Evolutionary conservation across 1,140 invertebrate species (phyloP).

Genomic region (Penaeus vannamei): DNA sequence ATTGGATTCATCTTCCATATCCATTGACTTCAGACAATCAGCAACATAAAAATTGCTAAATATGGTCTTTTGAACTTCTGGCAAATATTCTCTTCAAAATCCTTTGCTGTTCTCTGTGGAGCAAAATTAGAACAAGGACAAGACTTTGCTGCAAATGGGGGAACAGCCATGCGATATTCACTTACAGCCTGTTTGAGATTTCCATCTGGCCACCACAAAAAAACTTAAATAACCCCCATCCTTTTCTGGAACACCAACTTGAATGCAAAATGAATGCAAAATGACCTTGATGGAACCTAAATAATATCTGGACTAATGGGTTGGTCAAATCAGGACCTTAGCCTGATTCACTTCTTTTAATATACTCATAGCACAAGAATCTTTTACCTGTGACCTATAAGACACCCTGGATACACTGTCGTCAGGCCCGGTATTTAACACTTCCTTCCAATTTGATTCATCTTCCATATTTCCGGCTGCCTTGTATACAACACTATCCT

Average conservation of each 20-base stretch:
- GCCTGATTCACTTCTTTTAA: too few relatives aligned
- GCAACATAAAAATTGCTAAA: conserved; percentile 24
- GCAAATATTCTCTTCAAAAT: not conserved
- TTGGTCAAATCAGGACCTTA: conserved; percentile 45
- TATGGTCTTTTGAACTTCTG: not conserved
- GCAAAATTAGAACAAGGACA: conserved; percentile 47
- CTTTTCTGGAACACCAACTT: conserved; percentile 38
- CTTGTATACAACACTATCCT: too few relatives aligned
- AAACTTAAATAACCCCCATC: not conserved
- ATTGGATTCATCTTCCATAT: conserved; percentile 22
- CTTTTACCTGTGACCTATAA: too few relatives aligned
- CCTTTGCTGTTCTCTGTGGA: conserved; percentile 26
- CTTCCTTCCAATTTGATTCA: too few relatives aligned
- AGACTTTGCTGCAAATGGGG: not conserved
- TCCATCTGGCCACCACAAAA: conserved; percentile 38
- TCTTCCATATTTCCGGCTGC: too few relatives aligned
- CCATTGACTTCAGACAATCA: conserved; percentile 31
- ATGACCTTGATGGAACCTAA: conserved; percentile 31
- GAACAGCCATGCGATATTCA: conserved; percentile 39
- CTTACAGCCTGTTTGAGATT: not conserved
- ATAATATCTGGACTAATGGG: conserved; percentile 14
- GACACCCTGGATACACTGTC: too few relatives aligned
- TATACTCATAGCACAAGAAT: too few relatives aligned
- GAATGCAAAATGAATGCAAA: too few relatives aligned
- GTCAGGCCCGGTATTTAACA: too few relatives aligned